Conservation (phyloP, 2,888 invertebrate genomes). For the Megalurothrips usitatus region DNA sequence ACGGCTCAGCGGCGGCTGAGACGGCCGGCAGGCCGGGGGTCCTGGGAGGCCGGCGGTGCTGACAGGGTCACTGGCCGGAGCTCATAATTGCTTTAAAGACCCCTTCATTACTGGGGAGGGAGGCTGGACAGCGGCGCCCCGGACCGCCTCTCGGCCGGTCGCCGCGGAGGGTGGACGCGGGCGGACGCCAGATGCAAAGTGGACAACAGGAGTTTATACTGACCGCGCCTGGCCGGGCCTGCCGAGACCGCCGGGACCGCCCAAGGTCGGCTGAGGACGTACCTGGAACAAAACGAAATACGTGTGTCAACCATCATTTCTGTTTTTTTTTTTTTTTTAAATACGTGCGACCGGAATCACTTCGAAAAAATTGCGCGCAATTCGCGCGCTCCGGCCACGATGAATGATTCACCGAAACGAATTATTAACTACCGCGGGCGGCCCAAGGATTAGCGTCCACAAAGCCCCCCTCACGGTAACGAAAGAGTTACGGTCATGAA, state of each 20-base stretch:
- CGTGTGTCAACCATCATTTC: neutral
- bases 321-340: neutral
- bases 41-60: neutral
- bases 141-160: too few species aligned
- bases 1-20: too few species aligned
- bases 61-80: neutral
- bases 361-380: too few species aligned
- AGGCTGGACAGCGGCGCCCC: too few species aligned
- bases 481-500: neutral
- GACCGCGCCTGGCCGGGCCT: too few species aligned
- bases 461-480: neutral
- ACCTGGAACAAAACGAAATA: too few species aligned
- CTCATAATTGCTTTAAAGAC: constrained; percentile 17
- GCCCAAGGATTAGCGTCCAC: neutral
- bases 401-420: neutral
- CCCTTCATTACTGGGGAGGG: neutral
- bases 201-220: neutral
- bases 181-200: too few species aligned
- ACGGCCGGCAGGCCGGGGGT: too few species aligned
- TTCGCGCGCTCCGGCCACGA: neutral
- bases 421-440: neutral
- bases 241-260: too few species aligned
- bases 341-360: neutral
- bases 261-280: too few species aligned
- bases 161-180: too few species aligned